A percentile compares a stretch with the other conserved stretches of the same genome.
phyloP scores from a whole-genome alignment of 2,888 invertebrate species.

The Branchellion lobata region DNA sequence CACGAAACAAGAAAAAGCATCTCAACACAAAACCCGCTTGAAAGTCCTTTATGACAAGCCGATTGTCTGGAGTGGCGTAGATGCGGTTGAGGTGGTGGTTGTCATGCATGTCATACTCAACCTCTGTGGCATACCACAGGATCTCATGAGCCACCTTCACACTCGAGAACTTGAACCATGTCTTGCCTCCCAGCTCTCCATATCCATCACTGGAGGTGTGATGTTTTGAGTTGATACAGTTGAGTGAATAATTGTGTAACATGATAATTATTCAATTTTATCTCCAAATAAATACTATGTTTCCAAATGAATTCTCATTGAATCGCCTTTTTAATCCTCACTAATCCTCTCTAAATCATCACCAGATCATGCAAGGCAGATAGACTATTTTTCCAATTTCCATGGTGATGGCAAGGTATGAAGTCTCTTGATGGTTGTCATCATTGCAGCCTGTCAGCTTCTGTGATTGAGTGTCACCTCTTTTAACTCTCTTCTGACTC shows the following conservation, averaged over 20 bases:
- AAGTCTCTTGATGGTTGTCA: slow-evolving; percentile 17
- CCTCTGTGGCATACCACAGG: slow-evolving; percentile 47
- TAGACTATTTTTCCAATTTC: slow-evolving; percentile 17
- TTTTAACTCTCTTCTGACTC: not conserved
- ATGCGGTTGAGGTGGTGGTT: slow-evolving; percentile 52
- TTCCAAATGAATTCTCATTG: too few relatives aligned
- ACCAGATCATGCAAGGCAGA: slow-evolving; percentile 40
- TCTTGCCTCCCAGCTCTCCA: slow-evolving; percentile 12
- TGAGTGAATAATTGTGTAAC: too few relatives aligned
- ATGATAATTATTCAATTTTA: not conserved
- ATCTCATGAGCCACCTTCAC: slow-evolving; percentile 3
- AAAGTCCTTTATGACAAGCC: slow-evolving; percentile 50
- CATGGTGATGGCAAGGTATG: slow-evolving; percentile 30
- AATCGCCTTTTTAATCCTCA: too few relatives aligned
- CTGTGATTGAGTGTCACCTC: not conserved
- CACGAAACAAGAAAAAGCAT: too few relatives aligned
- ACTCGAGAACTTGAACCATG: slow-evolving; percentile 35
- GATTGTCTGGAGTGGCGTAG: slow-evolving; percentile 50
- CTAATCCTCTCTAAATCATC: too few relatives aligned
- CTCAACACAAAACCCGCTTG: slow-evolving; percentile 41
- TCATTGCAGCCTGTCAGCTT: slow-evolving; percentile 12
- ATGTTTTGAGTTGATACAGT: too few relatives aligned
- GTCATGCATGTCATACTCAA: slow-evolving; percentile 52
- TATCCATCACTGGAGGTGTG: slow-evolving; percentile 2
- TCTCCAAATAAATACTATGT: too few relatives aligned